phyloP scores from a whole-genome alignment of 2,888 invertebrate genomes.

The Eucriotettix oculatus region DNA sequence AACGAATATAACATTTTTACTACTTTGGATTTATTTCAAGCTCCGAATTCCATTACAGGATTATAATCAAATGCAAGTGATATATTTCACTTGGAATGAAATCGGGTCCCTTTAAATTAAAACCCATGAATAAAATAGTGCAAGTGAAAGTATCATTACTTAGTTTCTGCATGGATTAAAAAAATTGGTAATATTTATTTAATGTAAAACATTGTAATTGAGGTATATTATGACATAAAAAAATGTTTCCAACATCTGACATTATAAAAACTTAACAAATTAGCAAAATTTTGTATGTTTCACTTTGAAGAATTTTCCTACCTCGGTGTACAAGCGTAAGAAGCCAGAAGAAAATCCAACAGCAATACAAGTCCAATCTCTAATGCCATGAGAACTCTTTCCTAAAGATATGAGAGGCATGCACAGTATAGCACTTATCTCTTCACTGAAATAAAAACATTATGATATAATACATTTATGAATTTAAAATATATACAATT shows the following conservation, averaged over 20 bases:
- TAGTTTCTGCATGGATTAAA: no score
- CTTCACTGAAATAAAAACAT: constrained; percentile 24
- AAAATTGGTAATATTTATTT: background rate
- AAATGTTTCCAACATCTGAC: background rate
- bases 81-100: no score
- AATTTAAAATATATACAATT: background rate
- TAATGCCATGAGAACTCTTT: constrained; percentile 39
- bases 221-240: background rate
- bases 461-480: background rate
- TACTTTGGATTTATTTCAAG: no score
- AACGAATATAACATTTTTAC: no score
- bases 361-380: constrained; percentile 87
- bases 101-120: no score
- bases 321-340: constrained; percentile 77
- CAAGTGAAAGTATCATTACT: no score
- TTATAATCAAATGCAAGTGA: no score
- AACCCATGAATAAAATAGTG: no score
- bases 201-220: background rate
- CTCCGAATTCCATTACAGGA: no score
- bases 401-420: constrained; percentile 34
- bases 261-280: background rate
- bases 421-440: constrained; percentile 31
- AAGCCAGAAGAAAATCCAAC: constrained; percentile 74
- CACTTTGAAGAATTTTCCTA: constrained; percentile 16
- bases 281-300: background rate